Evolutionary conservation across 2,888 invertebrate species (phyloP).

Genomic region (Panzeria rudis): DNA sequence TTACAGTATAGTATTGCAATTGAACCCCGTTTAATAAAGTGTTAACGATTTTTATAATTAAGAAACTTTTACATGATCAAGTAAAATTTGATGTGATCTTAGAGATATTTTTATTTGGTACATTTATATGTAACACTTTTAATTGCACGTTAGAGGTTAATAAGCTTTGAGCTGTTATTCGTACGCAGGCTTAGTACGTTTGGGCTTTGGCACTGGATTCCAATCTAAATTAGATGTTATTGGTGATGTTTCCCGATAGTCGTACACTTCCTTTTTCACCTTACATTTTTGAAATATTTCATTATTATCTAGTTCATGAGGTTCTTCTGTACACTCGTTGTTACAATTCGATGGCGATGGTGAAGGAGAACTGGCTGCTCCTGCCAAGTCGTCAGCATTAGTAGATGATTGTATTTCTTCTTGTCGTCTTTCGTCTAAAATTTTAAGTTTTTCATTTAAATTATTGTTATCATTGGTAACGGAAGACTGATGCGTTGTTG

Average conservation of each 20-base stretch:
- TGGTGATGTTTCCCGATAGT: conserved; percentile 81
- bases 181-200: conserved; percentile 78
- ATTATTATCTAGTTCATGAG: conserved; percentile 69
- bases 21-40: conserved; percentile 48
- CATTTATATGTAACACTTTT: conserved; percentile 37
- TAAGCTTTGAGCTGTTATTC: conserved; percentile 51
- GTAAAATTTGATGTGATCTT: conserved; percentile 24
- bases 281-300: conserved; percentile 80
- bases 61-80: conserved; percentile 12
- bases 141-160: conserved; percentile 20
- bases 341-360: conserved; percentile 53
- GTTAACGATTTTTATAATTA: conserved; percentile 7
- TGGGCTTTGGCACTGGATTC: conserved; percentile 83
- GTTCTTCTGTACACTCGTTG: conserved; percentile 52
- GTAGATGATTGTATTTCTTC: conserved; percentile 73
- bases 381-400: neutral
- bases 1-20: conserved; percentile 57
- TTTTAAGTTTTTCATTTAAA: conserved; percentile 71
- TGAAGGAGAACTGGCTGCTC: conserved; percentile 36
- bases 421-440: conserved; percentile 73
- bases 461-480: conserved; percentile 15
- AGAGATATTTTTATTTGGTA: conserved; percentile 52
- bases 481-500: neutral
- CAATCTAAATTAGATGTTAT: conserved; percentile 82
- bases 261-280: conserved; percentile 78